Evolutionary conservation across 2,888 invertebrate genomes (phyloP).

Genomic region (Caenorhabditis sp.): DNA sequence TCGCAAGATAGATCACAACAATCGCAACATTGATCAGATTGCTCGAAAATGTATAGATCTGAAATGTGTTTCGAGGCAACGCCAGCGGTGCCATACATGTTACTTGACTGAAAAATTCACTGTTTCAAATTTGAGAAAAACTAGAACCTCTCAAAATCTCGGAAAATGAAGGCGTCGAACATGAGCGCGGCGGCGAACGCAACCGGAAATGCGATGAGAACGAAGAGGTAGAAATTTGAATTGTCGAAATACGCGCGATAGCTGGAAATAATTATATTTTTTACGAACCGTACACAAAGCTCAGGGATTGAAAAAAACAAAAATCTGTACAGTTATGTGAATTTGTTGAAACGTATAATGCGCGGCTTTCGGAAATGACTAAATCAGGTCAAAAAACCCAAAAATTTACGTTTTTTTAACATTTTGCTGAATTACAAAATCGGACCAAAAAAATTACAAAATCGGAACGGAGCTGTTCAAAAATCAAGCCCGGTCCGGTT

Average conservation of each 20-base stretch:
- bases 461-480: too few relatives aligned
- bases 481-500: too few relatives aligned
- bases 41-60: constrained; percentile 23
- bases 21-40: constrained; percentile 22
- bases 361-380: too few relatives aligned
- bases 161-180: not conserved
- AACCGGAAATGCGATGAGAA: constrained; percentile 16
- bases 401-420: too few relatives aligned
- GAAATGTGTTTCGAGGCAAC: constrained; percentile 9
- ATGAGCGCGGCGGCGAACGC: constrained; percentile 14
- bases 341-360: too few relatives aligned
- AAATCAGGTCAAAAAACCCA: too few relatives aligned
- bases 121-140: not conserved
- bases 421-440: not conserved
- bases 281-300: too few relatives aligned
- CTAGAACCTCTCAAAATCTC: constrained; percentile 12
- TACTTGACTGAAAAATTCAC: constrained; percentile 9
- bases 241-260: constrained; percentile 9
- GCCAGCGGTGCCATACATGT: constrained; percentile 19
- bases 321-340: too few relatives aligned
- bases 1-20: constrained; percentile 21
- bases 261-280: not conserved
- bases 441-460: too few relatives aligned
- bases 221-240: not conserved
- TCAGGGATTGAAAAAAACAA: too few relatives aligned